A percentile compares a stretch with the other conserved stretches of the same genome.
Evolutionary conservation across 2,113 vertebrate genomes (phyloP).

Genomic region (Megalops atlanticus): DNA sequence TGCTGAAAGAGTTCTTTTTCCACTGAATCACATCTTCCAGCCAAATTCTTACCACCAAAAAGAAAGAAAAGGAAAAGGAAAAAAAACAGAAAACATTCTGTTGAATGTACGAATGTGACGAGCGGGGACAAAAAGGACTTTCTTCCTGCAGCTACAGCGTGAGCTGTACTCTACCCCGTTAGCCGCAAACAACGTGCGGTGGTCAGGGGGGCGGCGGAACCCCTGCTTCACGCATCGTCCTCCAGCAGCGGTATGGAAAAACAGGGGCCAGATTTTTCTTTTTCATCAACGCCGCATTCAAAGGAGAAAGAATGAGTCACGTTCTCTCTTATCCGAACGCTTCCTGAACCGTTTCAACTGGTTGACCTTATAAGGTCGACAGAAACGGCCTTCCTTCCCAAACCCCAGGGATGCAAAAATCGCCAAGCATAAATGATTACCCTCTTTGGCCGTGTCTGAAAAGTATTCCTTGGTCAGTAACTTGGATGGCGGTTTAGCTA

Average conservation of each 20-base stretch:
- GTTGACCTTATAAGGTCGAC: slow-evolving; percentile 43
- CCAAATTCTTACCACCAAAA: background rate
- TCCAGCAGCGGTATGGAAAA: background rate
- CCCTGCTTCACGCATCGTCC: too few species aligned
- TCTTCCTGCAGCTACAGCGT: background rate
- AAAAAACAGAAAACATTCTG: background rate
- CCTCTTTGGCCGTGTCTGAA: slow-evolving; percentile 3
- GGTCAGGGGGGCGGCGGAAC: too few species aligned
- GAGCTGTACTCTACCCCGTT: background rate
- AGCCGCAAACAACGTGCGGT: background rate
- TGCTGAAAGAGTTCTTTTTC: background rate
- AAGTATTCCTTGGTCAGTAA: background rate
- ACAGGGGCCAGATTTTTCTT: slow-evolving; percentile 10
- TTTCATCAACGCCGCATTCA: slow-evolving; percentile 2
- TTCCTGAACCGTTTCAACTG: slow-evolving; percentile 25
- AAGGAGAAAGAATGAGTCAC: slow-evolving; percentile 36
- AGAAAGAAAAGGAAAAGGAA: background rate
- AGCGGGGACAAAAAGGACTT: background rate
- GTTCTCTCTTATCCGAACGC: slow-evolving; percentile 32
- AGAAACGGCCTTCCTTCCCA: slow-evolving; percentile 16
- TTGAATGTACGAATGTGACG: background rate
- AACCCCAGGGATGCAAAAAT: slow-evolving; percentile 9
- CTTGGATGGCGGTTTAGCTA: background rate
- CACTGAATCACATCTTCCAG: background rate
- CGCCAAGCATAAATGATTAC: slow-evolving; percentile 22